Evolutionary conservation across 2,113 vertebrate species (phyloP).

Genomic region (Scatophagus argus): DNA sequence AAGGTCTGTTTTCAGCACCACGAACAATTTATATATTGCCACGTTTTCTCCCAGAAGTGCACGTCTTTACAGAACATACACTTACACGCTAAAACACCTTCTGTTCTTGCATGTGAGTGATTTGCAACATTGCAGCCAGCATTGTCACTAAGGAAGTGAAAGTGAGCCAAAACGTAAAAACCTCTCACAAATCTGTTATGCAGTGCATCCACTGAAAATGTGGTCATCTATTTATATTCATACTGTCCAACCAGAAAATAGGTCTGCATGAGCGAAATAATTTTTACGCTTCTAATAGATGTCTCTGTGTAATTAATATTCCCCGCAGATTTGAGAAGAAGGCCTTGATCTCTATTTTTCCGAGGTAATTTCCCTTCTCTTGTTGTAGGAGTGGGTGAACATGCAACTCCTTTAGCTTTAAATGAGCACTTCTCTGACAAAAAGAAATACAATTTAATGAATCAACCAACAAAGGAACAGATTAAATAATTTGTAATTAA

Average conservation of each 20-base stretch:
- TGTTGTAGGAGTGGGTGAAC: neutral
- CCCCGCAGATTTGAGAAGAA: neutral
- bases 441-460: neutral
- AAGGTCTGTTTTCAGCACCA: constrained; percentile 2
- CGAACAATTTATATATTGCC: neutral
- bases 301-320: constrained; percentile 14
- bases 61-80: too few species aligned
- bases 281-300: neutral
- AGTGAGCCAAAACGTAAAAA: neutral
- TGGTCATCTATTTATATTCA: neutral
- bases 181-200: constrained; percentile 3
- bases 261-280: neutral
- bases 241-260: neutral
- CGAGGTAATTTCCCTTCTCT: neutral
- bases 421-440: neutral
- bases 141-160: constrained; percentile 1
- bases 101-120: neutral
- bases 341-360: neutral
- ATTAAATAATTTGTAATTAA: constrained; percentile 3
- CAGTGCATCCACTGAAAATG: neutral
- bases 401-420: neutral
- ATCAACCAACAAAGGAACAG: neutral
- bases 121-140: neutral
- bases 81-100: neutral
- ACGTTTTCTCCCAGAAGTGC: constrained; percentile 2